phyloP scores from a whole-genome alignment of 2,888 invertebrate species.

The Dicycla oo region DNA sequence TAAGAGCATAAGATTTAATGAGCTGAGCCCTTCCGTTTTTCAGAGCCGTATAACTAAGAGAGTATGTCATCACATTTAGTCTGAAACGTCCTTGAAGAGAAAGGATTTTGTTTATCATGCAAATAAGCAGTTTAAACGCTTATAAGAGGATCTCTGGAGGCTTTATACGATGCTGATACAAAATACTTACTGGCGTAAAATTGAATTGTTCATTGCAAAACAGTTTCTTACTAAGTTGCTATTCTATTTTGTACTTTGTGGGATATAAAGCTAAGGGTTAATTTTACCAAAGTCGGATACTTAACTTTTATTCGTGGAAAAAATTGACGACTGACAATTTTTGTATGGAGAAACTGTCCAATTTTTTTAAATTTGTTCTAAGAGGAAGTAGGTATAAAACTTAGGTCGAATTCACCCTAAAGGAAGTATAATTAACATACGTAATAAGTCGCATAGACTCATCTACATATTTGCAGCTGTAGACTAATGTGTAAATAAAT shows the following conservation, averaged over 20 bases:
- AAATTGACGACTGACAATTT: too few species aligned
- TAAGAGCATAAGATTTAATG: slow-evolving; percentile 53
- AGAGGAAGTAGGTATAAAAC: too few species aligned
- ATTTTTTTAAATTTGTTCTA: too few species aligned
- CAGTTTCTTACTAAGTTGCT: slow-evolving; percentile 27
- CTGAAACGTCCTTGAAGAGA: slow-evolving; percentile 39
- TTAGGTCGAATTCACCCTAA: too few species aligned
- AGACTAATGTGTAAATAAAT: neutral
- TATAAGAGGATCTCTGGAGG: slow-evolving; percentile 47
- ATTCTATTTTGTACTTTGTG: slow-evolving; percentile 12
- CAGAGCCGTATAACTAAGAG: slow-evolving; percentile 41
- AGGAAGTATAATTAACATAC: neutral
- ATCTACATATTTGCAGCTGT: neutral
- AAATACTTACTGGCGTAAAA: slow-evolving; percentile 36
- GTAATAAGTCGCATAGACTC: neutral
- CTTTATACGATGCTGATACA: slow-evolving; percentile 39
- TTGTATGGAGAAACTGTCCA: too few species aligned
- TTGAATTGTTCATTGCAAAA: slow-evolving; percentile 37
- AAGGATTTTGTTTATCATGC: slow-evolving; percentile 62
- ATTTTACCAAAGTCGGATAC: too few species aligned
- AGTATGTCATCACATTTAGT: slow-evolving; percentile 51
- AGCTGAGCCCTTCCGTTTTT: slow-evolving; percentile 47
- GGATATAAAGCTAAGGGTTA: neutral
- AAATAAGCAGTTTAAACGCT: slow-evolving; percentile 58
- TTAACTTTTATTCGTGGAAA: too few species aligned